phyloP scores from a whole-genome alignment of 2,113 vertebrate species.

The Callopanchax toddi region DNA sequence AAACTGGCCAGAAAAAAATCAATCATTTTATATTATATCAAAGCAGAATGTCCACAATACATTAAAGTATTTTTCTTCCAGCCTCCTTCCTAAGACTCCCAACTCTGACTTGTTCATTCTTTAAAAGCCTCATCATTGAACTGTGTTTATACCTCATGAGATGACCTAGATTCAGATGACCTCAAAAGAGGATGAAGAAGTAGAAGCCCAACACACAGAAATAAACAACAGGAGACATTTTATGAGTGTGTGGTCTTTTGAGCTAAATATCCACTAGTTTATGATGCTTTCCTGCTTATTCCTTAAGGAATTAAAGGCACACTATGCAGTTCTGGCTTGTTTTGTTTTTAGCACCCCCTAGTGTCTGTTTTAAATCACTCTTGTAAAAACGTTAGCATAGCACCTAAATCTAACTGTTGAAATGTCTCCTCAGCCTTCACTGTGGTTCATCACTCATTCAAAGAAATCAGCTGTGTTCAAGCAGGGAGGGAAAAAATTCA shows the following conservation, averaged over 20 bases:
- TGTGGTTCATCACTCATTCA: too few relatives aligned
- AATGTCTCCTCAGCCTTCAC: too few relatives aligned
- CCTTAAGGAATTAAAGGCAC: neutral
- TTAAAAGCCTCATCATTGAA: slow-evolving; percentile 12
- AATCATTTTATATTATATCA: neutral
- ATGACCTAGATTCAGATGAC: neutral
- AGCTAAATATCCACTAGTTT: neutral
- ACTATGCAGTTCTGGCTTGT: too few relatives aligned
- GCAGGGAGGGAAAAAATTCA: too few relatives aligned
- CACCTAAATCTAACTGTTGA: too few relatives aligned
- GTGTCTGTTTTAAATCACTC: too few relatives aligned
- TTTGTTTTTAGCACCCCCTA: too few relatives aligned
- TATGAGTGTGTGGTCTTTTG: neutral
- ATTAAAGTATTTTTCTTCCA: slow-evolving; percentile 21
- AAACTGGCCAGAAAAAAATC: neutral
- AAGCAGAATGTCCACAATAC: slow-evolving; percentile 8
- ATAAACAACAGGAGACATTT: neutral
- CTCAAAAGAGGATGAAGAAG: neutral
- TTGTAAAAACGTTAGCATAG: too few relatives aligned
- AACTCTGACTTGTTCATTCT: neutral
- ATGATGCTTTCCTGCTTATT: neutral
- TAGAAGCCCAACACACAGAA: neutral
- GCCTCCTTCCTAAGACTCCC: slow-evolving; percentile 4
- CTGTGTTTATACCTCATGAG: slow-evolving; percentile 13
- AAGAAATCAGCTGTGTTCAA: too few relatives aligned